These are phyloP conservation scores for Prolemur simus DNA, from an alignment of 2,113 vertebrate species.

Conservation along the genomic window DNA sequence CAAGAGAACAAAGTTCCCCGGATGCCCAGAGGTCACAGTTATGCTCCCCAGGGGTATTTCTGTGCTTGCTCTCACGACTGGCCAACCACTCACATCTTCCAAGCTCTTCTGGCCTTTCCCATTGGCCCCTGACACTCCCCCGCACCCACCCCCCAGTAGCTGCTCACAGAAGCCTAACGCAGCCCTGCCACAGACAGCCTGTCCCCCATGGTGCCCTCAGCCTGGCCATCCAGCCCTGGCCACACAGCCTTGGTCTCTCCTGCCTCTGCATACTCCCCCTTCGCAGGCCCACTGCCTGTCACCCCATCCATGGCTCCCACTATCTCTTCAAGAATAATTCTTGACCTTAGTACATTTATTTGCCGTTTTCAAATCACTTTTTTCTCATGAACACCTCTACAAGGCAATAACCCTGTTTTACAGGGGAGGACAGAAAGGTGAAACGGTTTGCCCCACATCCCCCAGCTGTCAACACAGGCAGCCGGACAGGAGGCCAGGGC, in stretches of 20 bases:
- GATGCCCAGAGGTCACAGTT: background rate
- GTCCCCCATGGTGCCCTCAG: background rate
- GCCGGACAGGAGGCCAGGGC: background rate
- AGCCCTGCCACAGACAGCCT: background rate
- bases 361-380: background rate
- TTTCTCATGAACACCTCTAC: background rate
- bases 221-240: background rate
- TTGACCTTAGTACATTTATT: background rate
- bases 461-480: background rate
- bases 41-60: accelerated
- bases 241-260: background rate
- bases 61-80: background rate
- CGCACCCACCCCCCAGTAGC: accelerated
- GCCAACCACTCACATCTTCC: background rate
- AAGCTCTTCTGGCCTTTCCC: background rate
- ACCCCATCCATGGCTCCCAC: background rate
- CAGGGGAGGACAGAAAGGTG: background rate
- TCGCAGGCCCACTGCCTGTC: accelerated
- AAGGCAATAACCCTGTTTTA: background rate
- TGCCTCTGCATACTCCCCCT: background rate
- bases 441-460: background rate
- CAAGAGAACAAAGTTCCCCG: background rate
- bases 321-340: background rate
- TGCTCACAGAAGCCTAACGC: background rate
- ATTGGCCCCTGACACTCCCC: background rate